A percentile compares a stretch with the other conserved stretches of the same genome.
These are phyloP conservation scores for Onychostoma macrolepis DNA, from an alignment of 2,113 vertebrate genomes.

Conservation along the genomic window DNA sequence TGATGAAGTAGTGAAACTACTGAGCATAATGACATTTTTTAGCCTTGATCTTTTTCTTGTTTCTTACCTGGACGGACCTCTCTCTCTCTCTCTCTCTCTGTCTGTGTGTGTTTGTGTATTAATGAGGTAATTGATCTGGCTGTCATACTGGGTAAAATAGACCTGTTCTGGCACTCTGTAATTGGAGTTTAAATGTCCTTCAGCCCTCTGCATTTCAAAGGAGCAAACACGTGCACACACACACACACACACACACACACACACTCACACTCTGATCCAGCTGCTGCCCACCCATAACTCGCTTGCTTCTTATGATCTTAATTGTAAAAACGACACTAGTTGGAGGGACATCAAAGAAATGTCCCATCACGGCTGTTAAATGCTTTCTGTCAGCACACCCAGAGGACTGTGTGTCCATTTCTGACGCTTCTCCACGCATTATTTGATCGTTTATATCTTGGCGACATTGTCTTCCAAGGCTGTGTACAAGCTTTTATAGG, in stretches of 20 bases:
- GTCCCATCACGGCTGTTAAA: not conserved
- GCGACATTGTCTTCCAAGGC: not conserved
- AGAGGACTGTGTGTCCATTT: constrained; percentile 12
- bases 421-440: constrained; percentile 29
- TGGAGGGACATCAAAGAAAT: constrained; percentile 42
- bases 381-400: constrained; percentile 22
- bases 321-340: constrained; percentile 46
- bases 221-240: constrained; percentile 17
- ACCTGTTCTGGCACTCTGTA: constrained; percentile 45
- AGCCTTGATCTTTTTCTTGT: not conserved
- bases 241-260: constrained; percentile 26
- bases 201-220: constrained; percentile 23
- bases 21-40: not conserved
- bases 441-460: constrained; percentile 39
- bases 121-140: constrained; percentile 42
- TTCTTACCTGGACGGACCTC: not conserved
- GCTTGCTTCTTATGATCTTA: constrained; percentile 31
- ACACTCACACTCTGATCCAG: constrained; percentile 1
- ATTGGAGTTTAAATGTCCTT: constrained; percentile 49
- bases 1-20: not conserved
- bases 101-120: constrained; percentile 37
- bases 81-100: not conserved
- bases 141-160: constrained; percentile 12
- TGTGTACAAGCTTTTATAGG: constrained; percentile 29
- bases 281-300: constrained; percentile 4